Evolutionary conservation across 1,140 invertebrate genomes (phyloP).

Genomic region (Papilio dardanus): DNA sequence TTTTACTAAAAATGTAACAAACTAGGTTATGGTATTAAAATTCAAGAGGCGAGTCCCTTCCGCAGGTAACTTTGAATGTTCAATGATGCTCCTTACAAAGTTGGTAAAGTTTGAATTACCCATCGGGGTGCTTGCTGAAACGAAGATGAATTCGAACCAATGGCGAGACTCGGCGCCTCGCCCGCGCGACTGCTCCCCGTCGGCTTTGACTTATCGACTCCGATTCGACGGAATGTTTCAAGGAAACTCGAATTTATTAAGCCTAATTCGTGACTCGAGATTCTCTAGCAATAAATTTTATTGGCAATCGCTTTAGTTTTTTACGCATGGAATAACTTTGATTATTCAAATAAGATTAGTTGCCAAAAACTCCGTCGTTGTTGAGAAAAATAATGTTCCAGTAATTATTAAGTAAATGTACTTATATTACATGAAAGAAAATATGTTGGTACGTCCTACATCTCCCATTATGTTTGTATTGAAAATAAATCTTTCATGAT

Average conservation of each 20-base stretch:
- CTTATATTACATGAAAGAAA: neutral
- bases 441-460: neutral
- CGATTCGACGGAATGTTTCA: slow-evolving; percentile 44
- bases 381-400: neutral
- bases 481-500: slow-evolving; percentile 32
- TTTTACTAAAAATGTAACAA: neutral
- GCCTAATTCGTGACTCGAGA: slow-evolving; percentile 49
- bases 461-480: slow-evolving; percentile 26
- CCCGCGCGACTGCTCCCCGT: slow-evolving; percentile 38
- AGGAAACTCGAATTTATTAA: slow-evolving; percentile 50
- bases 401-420: neutral
- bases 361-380: neutral
- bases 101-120: slow-evolving; percentile 37
- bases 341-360: neutral
- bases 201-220: slow-evolving; percentile 42
- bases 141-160: slow-evolving; percentile 32
- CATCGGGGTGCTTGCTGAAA: slow-evolving; percentile 31
- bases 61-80: slow-evolving; percentile 34
- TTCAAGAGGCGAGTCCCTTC: neutral
- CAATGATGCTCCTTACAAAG: slow-evolving; percentile 21
- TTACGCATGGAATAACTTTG: neutral
- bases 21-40: slow-evolving; percentile 4
- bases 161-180: slow-evolving; percentile 27
- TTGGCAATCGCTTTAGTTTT: slow-evolving; percentile 23
- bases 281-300: slow-evolving; percentile 52